Evolutionary conservation across 2,797 vertebrate genomes (phyloP), one percentile per base, ranked within the genome.

Genomic region (Pseudotriccus pelzelni): DNA sequence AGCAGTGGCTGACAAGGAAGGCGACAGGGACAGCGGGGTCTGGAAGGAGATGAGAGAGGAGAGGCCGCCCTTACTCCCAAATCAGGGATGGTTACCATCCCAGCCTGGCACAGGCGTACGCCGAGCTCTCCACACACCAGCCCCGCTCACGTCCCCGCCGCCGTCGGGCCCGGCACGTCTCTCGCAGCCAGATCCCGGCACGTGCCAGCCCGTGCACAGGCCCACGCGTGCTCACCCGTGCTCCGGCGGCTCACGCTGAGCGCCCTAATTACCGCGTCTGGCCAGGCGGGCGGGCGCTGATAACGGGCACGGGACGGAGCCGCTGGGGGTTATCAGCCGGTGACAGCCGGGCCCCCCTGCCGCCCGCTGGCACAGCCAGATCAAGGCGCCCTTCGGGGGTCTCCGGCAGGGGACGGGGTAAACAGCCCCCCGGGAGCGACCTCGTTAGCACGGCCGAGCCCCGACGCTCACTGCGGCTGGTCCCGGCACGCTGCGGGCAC

Each of bases 271-370:
- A 94, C 52, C 85, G 55, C 21, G 88, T 69, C 94, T 96, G 94
- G 94, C 72, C 21, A 47, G 14, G 75, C 73, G 70, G 77, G 62
- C 20, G 69, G 94, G 93, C 60, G 62, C 89, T 89, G 92, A 94
- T 90, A 70, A 91, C 34, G 34, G 85, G 94, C 80, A 37, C 63
- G 56, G 59, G 68, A 39, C 19, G 19, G 75, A 94, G 91, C 37
- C 0, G 62, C 67, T 5, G 83, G 90, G 62, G 85, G 93, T 95
- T 96, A 96, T 96, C 94, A 91, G 27, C 18, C 17, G 8, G 58
- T 8, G 44, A 74, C 96, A 96, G 94, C 92, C 79, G 5, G 90
- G 90, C 76, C 94, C 94, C 94, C 96, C 93, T 82, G 1, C 96
- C 1, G 82, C 91, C 37, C 12, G 59, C 73, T 9, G 73, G 89